Conservation (phyloP, 1,140 invertebrate species). For the Sinonovacula constricta region DNA sequence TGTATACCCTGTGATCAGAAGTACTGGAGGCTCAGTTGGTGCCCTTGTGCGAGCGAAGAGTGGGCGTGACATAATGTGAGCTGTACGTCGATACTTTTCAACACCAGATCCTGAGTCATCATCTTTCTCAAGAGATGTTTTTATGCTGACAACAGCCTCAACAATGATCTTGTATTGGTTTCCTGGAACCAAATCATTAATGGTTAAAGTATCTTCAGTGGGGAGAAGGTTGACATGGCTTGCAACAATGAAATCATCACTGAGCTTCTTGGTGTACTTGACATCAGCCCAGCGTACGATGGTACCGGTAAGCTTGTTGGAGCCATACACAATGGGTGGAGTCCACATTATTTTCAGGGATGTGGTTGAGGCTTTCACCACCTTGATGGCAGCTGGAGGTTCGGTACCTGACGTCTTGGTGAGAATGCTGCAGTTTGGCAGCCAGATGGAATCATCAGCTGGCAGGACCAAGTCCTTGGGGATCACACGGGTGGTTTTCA, state of each 20-base stretch:
- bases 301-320: slow-evolving; percentile 73
- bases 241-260: slow-evolving; percentile 69
- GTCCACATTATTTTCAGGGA: slow-evolving; percentile 74
- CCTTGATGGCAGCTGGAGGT: slow-evolving; percentile 71
- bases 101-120: slow-evolving; percentile 61
- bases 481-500: slow-evolving; percentile 68
- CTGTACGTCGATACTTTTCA: slow-evolving; percentile 74
- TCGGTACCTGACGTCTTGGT: slow-evolving; percentile 77
- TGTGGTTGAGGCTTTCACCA: slow-evolving; percentile 67
- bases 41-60: slow-evolving; percentile 74
- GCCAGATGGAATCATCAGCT: slow-evolving; percentile 74
- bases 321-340: slow-evolving; percentile 74
- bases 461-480: slow-evolving; percentile 65
- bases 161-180: slow-evolving; percentile 76
- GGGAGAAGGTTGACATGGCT: slow-evolving; percentile 71
- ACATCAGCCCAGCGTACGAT: slow-evolving; percentile 76
- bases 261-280: slow-evolving; percentile 55
- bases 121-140: slow-evolving; percentile 75
- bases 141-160: slow-evolving; percentile 78
- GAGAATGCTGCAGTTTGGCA: slow-evolving; percentile 73
- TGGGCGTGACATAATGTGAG: slow-evolving; percentile 76
- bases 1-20: slow-evolving; percentile 73
- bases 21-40: slow-evolving; percentile 73
- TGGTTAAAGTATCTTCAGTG: slow-evolving; percentile 67
- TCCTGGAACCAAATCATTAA: slow-evolving; percentile 71